These are phyloP conservation scores for Sternarchorhynchus goeldii DNA, from an alignment of 2,797 vertebrate genomes.

Conservation along the genomic window DNA sequence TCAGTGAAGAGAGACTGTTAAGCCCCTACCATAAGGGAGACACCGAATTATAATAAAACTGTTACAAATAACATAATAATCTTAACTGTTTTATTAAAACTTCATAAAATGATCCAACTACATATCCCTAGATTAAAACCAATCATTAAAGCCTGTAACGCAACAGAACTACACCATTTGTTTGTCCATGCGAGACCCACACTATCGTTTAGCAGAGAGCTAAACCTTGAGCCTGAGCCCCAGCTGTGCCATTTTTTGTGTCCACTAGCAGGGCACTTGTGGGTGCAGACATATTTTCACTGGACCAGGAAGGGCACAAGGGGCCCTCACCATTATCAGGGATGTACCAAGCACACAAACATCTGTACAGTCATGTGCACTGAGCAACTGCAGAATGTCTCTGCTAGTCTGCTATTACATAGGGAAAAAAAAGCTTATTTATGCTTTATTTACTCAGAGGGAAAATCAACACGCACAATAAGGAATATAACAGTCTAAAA, in stretches of 20 bases:
- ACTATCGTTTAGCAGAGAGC: neutral
- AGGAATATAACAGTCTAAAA: too few relatives aligned
- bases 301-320: constrained; percentile 1
- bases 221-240: neutral
- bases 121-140: neutral
- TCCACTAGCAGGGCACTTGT: neutral
- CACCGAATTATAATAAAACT: constrained; percentile 12
- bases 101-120: neutral
- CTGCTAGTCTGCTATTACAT: neutral
- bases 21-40: neutral
- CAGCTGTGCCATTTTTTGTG: neutral
- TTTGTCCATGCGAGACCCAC: neutral
- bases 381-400: neutral
- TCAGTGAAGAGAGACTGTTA: neutral
- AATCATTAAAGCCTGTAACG: constrained; percentile 1
- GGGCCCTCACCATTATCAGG: neutral
- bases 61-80: constrained; percentile 12
- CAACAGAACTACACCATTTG: neutral
- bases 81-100: constrained; percentile 3
- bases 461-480: too few relatives aligned
- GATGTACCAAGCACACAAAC: neutral
- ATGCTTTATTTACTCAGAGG: too few relatives aligned
- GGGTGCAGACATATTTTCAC: neutral
- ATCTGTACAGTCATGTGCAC: neutral
- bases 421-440: too few relatives aligned